A percentile compares a stretch with the other conserved stretches of the same genome.
Conservation (phyloP, 1,140 invertebrate species). For the Pseudomyrmex concolor region DNA sequence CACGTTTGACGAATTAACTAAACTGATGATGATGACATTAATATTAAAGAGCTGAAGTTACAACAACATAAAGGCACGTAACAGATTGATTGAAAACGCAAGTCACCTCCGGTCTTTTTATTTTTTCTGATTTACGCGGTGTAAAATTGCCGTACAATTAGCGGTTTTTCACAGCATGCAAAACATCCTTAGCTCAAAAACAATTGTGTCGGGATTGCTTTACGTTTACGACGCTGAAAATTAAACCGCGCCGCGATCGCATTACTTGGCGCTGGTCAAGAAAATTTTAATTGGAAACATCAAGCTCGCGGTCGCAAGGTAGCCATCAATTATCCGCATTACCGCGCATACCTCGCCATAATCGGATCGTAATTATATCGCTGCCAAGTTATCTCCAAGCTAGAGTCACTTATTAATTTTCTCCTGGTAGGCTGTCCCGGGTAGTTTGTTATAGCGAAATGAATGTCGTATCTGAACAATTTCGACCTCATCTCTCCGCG, state of each 20-base stretch:
- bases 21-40: too few relatives aligned
- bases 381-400: constrained; percentile 12
- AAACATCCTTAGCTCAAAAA: constrained; percentile 11
- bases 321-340: constrained; percentile 33
- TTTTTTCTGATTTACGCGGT: too few relatives aligned
- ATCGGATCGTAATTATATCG: constrained; percentile 47
- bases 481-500: constrained; percentile 13
- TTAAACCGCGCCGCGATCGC: constrained; percentile 11
- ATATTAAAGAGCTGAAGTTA: too few relatives aligned
- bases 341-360: constrained; percentile 22
- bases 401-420: constrained; percentile 50
- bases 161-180: not conserved
- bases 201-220: not conserved
- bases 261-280: not conserved
- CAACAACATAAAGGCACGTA: too few relatives aligned
- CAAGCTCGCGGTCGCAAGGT: not conserved
- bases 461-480: constrained; percentile 33
- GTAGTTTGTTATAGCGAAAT: constrained; percentile 13
- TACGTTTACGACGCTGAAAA: not conserved
- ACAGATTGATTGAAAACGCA: too few relatives aligned
- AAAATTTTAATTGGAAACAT: constrained; percentile 42
- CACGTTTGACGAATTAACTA: too few relatives aligned
- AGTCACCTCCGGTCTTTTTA: too few relatives aligned
- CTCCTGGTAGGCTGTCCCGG: not conserved
- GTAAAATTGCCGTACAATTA: not conserved